These are phyloP conservation scores for Tapirus terrestris DNA, from an alignment of 2,113 vertebrate species.

Conservation along the genomic window DNA sequence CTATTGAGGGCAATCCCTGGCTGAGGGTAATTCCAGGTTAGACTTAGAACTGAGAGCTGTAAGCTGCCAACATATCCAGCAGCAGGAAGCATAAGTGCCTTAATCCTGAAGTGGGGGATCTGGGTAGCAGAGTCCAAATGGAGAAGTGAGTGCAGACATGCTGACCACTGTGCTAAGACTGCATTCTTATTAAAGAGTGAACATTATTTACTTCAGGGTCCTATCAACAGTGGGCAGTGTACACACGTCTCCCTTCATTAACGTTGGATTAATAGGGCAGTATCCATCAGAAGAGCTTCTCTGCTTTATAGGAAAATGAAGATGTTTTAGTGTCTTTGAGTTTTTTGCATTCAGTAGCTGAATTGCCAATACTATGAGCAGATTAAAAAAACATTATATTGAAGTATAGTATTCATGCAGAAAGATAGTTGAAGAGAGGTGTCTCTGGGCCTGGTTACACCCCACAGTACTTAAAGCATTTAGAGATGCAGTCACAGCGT, in stretches of 20 bases:
- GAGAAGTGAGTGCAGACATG: neutral
- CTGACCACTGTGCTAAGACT: neutral
- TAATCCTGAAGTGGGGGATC: neutral
- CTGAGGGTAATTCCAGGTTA: neutral
- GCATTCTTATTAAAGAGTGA: neutral
- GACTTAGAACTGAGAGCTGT: neutral
- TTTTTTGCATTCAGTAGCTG: neutral
- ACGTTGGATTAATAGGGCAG: neutral
- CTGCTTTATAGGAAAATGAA: constrained; percentile 14
- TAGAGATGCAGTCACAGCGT: neutral
- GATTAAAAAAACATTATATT: neutral
- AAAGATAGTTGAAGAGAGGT: neutral
- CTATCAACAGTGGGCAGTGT: neutral
- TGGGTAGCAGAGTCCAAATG: neutral
- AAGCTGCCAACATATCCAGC: neutral
- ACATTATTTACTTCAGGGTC: neutral
- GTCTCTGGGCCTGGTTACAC: neutral
- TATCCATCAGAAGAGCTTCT: neutral
- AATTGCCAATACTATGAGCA: neutral
- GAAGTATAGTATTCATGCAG: neutral
- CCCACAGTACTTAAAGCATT: neutral
- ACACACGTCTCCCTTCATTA: neutral
- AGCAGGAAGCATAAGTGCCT: neutral
- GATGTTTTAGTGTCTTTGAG: neutral
- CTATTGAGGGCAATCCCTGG: neutral